phyloP scores from a whole-genome alignment of 2,888 invertebrate genomes.

The Euclidia mi region DNA sequence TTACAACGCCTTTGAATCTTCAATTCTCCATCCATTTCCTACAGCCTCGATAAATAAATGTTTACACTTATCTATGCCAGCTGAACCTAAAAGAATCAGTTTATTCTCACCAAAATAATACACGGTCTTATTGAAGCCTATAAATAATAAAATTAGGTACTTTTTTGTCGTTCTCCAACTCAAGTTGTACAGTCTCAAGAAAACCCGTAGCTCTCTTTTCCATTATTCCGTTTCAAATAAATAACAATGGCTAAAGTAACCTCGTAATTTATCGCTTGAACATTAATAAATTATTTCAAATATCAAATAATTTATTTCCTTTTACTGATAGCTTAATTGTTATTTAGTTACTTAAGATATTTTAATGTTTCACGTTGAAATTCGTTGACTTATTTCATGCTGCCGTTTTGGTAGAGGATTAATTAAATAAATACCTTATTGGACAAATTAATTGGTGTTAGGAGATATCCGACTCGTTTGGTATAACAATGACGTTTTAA shows the following conservation, averaged over 20 bases:
- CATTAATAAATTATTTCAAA: conserved; percentile 57
- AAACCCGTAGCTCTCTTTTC: conserved; percentile 13
- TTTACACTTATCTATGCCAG: no score
- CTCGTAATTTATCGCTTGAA: conserved; percentile 54
- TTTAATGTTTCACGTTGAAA: conserved; percentile 6
- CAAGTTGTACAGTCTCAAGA: neutral
- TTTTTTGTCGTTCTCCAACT: conserved; percentile 7
- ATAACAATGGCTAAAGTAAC: conserved; percentile 38
- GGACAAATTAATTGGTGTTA: neutral
- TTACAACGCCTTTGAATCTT: no score
- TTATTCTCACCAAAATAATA: conserved; percentile 9
- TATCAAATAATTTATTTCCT: conserved; percentile 52
- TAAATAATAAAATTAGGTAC: conserved; percentile 10
- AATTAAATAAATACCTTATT: neutral
- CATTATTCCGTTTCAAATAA: conserved; percentile 31
- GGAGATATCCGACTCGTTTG: no score
- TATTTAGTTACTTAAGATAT: conserved; percentile 11
- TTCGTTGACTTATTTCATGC: neutral
- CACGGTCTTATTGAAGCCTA: conserved; percentile 12
- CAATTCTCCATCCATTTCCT: no score
- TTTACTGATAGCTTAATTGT: conserved; percentile 17
- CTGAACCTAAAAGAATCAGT: conserved; percentile 1
- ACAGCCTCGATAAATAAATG: no score
- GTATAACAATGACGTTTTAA: no score
- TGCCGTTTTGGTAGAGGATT: neutral